Conservation (phyloP, 2,888 invertebrate genomes). For the Noctua pronuba region DNA sequence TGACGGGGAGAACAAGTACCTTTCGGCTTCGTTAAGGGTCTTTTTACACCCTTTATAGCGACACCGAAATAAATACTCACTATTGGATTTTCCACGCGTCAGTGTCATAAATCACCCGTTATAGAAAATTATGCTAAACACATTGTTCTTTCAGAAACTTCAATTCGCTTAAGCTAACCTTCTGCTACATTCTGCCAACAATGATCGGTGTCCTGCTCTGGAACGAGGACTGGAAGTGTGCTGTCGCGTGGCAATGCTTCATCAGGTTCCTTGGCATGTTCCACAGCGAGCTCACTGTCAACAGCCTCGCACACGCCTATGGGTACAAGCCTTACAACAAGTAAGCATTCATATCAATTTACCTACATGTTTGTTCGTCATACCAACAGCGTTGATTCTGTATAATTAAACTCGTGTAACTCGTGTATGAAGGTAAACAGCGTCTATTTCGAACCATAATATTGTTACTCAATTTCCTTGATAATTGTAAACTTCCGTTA, state of each 20-base stretch:
- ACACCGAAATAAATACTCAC: neutral
- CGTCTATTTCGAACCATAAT: slow-evolving; percentile 33
- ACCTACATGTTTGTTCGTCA: slow-evolving; percentile 19
- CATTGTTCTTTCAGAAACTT: slow-evolving; percentile 90
- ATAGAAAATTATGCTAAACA: neutral
- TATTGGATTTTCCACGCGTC: too few relatives aligned
- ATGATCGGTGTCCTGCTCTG: slow-evolving; percentile 92
- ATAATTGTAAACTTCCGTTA: slow-evolving; percentile 43
- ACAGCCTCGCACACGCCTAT: slow-evolving; percentile 95
- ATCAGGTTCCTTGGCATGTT: slow-evolving; percentile 94
- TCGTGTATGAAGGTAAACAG: slow-evolving; percentile 22
- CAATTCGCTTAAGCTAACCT: slow-evolving; percentile 91
- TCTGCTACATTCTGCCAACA: slow-evolving; percentile 94
- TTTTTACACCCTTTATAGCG: too few relatives aligned
- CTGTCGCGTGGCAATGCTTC: slow-evolving; percentile 93
- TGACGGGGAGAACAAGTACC: too few relatives aligned
- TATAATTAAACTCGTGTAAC: slow-evolving; percentile 28
- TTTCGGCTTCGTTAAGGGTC: too few relatives aligned
- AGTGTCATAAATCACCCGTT: neutral
- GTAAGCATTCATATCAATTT: slow-evolving; percentile 71
- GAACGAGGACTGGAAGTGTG: slow-evolving; percentile 92
- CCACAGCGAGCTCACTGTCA: slow-evolving; percentile 96
- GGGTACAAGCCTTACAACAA: slow-evolving; percentile 90
- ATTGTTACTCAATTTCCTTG: slow-evolving; percentile 34
- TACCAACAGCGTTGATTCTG: slow-evolving; percentile 24